Conservation (phyloP, 1,140 invertebrate genomes). For the Aphelinus certus region DNA sequence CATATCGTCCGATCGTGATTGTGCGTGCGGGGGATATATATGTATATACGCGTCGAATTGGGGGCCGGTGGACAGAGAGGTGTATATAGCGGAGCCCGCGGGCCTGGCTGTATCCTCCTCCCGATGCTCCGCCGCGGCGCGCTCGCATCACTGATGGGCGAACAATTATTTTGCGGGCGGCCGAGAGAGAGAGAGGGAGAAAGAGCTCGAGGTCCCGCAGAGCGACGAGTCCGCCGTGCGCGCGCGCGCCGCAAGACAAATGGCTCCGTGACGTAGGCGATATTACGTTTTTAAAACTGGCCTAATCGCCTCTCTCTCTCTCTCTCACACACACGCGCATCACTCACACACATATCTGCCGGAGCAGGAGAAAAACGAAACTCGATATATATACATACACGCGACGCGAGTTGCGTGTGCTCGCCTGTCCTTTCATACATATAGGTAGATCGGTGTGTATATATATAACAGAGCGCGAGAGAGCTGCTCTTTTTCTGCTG, state of each 20-base stretch:
- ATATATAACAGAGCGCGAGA: neutral
- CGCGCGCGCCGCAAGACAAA: conserved; percentile 62
- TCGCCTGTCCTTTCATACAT: neutral
- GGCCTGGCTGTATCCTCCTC: neutral
- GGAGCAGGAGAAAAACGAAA: conserved; percentile 34
- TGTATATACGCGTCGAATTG: neutral
- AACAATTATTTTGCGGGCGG: conserved; percentile 55
- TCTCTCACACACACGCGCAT: neutral
- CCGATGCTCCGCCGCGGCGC: neutral
- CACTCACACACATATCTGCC: neutral
- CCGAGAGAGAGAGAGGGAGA: conserved; percentile 14
- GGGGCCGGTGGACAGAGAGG: conserved; percentile 31
- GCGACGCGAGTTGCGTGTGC: neutral
- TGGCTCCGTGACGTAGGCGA: conserved; percentile 62
- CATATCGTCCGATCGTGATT: no score
- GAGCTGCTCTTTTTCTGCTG: neutral
- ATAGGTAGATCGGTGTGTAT: neutral
- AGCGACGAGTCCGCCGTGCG: conserved; percentile 52
- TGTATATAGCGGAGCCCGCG: conserved; percentile 4
- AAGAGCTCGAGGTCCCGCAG: conserved; percentile 1
- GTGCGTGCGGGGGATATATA: no score
- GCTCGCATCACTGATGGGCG: conserved; percentile 41
- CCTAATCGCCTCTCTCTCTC: conserved; percentile 47
- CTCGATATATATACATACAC: conserved; percentile 9
- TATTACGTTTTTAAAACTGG: conserved; percentile 62